Evolutionary conservation across 2,113 vertebrate genomes (phyloP).

Genomic region (Crotalus viridis): DNA sequence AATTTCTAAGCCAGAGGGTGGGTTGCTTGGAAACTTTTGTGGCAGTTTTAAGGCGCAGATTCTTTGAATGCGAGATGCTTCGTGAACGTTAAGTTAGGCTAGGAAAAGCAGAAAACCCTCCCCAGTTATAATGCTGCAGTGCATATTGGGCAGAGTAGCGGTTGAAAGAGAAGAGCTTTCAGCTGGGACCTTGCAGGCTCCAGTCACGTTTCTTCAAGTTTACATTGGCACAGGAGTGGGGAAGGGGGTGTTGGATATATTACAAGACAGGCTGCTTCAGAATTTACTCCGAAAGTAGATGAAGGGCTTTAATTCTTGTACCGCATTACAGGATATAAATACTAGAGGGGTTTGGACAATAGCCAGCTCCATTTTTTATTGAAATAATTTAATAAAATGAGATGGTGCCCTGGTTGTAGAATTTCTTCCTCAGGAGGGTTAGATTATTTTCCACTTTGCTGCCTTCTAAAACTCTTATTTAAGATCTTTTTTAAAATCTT

Average conservation of each 20-base stretch:
- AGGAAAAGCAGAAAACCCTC: neutral
- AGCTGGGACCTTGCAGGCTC: neutral
- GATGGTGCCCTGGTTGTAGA: neutral
- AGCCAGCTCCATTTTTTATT: neutral
- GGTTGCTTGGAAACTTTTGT: neutral
- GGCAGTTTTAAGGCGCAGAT: neutral
- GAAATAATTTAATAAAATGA: neutral
- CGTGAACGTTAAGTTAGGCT: neutral
- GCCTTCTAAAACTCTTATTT: neutral
- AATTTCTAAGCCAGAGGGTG: neutral
- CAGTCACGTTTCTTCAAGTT: neutral
- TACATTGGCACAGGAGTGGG: neutral
- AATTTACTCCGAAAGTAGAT: neutral
- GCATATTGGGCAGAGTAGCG: neutral
- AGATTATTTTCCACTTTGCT: neutral
- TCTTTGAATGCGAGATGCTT: neutral
- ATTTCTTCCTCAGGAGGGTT: neutral
- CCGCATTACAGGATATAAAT: neutral
- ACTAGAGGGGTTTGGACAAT: neutral
- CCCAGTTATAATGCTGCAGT: neutral
- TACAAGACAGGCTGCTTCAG: neutral
- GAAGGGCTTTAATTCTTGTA: neutral
- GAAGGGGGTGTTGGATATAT: neutral
- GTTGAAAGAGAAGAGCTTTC: neutral
- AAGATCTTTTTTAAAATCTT: neutral